phyloP scores from a whole-genome alignment of 2,113 vertebrate genomes.

The Hippocampus guttulatus region DNA sequence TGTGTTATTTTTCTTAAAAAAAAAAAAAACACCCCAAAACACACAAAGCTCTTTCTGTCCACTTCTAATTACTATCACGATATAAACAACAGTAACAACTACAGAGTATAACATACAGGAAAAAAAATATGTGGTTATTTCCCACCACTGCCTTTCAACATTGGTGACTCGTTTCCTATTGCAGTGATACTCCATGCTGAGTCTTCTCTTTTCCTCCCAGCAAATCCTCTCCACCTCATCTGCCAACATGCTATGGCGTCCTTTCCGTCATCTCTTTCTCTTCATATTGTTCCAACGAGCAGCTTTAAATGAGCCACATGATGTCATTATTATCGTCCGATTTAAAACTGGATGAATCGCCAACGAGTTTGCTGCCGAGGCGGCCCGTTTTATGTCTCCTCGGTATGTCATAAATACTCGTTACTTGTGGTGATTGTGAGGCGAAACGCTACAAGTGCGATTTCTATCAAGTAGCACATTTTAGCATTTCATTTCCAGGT shows the following conservation, averaged over 20 bases:
- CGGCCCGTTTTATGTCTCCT: not conserved
- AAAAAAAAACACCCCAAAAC: no score
- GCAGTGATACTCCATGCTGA: constrained; percentile 30
- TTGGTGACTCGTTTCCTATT: constrained; percentile 36
- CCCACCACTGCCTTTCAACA: constrained; percentile 4
- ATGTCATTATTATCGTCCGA: constrained; percentile 13
- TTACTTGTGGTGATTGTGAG: constrained; percentile 1
- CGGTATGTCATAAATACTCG: not conserved
- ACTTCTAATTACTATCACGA: no score
- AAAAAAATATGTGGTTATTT: not conserved
- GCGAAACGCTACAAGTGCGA: not conserved
- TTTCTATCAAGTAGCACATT: not conserved
- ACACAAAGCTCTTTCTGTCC: no score
- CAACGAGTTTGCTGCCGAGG: constrained; percentile 9
- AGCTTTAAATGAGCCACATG: constrained; percentile 8
- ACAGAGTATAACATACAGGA: not conserved
- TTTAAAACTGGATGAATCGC: constrained; percentile 3
- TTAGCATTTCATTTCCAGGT: not conserved
- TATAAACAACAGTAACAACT: no score
- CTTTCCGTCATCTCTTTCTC: constrained; percentile 20
- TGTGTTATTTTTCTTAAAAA: no score
- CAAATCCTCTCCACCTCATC: constrained; percentile 30
- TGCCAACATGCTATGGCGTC: constrained; percentile 15
- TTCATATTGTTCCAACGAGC: not conserved
- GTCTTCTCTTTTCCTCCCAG: constrained; percentile 11